Base-by-base conservation (phyloP, 2,113 vertebrate genomes). In the Ceratotherium simum region DNA sequence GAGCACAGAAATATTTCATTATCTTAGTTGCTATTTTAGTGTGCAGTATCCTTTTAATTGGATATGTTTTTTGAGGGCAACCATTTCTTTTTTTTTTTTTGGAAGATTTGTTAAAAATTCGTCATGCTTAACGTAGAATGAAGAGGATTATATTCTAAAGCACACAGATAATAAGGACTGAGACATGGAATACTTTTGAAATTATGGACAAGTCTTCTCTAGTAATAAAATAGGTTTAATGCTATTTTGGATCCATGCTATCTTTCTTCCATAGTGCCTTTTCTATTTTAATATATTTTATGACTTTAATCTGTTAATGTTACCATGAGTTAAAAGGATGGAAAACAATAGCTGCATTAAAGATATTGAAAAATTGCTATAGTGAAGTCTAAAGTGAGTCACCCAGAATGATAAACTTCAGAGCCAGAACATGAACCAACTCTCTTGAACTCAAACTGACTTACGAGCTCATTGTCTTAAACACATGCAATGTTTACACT, bases 1-100 rank as follows among this genome's bases (percentile, higher is more conserved):
- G 85, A 98, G n/a, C 78, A 73, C 64, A 89, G 75, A 96, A 97
- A 81, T 96, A 96, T 96, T 97, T 90, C 56, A 90, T 96, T 97
- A 95, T 94, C 31, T 25, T 96, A 95, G 87, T 93, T 98, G 67
- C 83, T 97, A n/a, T 90, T 93, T 96, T 90, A 95, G 60, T 79
- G 73, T 90, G 58, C n/a, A 67, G 46, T 76, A 75, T 94, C 60
- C 33, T 69, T 95, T 93, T 89, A 93, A 95, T 89, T 96, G 72
- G 67, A 58, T 78, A 42, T 18, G 33, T 91, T 93, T 96, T 67
- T 95, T 96, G 33, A 96, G 39, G 31, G 36, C 58, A 96, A 39
- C 13, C 10, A 42, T 85, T 97, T 96, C 62, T 90, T 48, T 29
- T 62, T 48, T 29, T 58, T 29, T 54, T 82, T 96, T 87, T 48